Base-by-base conservation (phyloP, 2,888 invertebrate species). In the Urechis unicinctus region DNA sequence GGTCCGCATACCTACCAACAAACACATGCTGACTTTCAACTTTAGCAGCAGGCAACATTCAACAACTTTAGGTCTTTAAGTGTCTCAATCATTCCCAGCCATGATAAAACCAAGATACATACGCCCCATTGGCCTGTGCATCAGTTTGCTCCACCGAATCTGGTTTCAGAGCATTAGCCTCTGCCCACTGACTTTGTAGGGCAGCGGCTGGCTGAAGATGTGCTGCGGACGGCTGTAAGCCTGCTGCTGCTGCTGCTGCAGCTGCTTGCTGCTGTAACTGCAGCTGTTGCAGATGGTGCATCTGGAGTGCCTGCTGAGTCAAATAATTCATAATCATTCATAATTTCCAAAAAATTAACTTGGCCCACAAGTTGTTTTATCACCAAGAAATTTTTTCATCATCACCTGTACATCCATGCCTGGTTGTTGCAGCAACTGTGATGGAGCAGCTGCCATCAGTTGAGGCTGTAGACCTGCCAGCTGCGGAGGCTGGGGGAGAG, bases 191-290 rank as follows among this genome's bases (percentile, higher is more conserved):
- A 36, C 36, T 36, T 17, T 36, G 36, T 17, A 36, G 17, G 36
- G 36, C 36, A 13, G 36, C 36, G 36, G 9, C 36, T 36, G 36
- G 36, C 17, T 36, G 36, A 13, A 36, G 17, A 9, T 9, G 9
- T 13, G 36, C 36, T 13, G 36, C 36, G 9, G 36, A 9, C 17
- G 36, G 36, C 36, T 36, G 36, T 36, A 36, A 36, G 9, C 54
- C 54, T 30, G 49, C 28, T 29, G 36, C 49, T 36, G 24, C 36
- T 36, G 29, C n/a, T 46, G 53, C 53, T 53, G 53, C 6, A 30
- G 45, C 49, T 54, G 53, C 29, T 47, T 49, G 49, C 42, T 54
- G 53, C 29, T 47, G 52, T 26, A 26, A 44, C 42, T 28, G 30
- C 21, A n/a, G 36, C 28, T 26, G 53, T 21, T 29, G 45, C 28